These are phyloP conservation scores for Tautogolabrus adspersus DNA, from an alignment of 2,113 vertebrate genomes.

Conservation along the genomic window DNA sequence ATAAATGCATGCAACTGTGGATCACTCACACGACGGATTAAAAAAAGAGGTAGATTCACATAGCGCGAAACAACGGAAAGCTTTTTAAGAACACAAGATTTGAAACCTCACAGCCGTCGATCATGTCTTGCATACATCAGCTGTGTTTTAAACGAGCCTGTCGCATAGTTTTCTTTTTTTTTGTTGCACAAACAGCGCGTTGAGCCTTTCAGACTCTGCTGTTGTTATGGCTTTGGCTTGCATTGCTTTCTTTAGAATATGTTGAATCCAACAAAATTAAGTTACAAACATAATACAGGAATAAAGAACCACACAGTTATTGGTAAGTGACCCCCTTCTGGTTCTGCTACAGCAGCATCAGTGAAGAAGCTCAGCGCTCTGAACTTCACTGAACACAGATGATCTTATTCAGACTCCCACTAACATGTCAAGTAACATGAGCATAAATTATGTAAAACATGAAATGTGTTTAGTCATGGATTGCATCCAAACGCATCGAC, in stretches of 20 bases:
- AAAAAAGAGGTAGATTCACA: constrained; percentile 79
- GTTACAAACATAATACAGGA: constrained; percentile 41
- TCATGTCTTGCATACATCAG: constrained; percentile 72
- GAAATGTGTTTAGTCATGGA: constrained; percentile 40
- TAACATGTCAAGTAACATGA: constrained; percentile 48
- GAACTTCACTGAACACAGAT: constrained; percentile 29
- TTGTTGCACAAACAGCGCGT: constrained; percentile 40
- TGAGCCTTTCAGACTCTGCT: constrained; percentile 54
- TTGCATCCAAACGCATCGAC: constrained; percentile 50
- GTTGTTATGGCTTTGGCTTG: constrained; percentile 78
- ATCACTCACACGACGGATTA: constrained; percentile 43
- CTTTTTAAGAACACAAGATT: constrained; percentile 21
- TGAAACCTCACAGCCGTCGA: constrained; percentile 55
- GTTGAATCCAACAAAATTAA: constrained; percentile 60
- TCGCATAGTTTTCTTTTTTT: constrained; percentile 64
- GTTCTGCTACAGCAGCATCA: constrained; percentile 62
- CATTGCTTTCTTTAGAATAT: constrained; percentile 52
- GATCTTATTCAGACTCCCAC: constrained; percentile 39
- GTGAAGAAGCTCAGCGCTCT: constrained; percentile 14
- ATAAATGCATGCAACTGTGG: constrained; percentile 68
- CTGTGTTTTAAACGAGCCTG: constrained; percentile 50
- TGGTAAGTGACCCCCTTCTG: constrained; percentile 33
- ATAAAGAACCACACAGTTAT: constrained; percentile 47
- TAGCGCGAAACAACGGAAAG: constrained; percentile 49
- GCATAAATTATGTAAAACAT: constrained; percentile 40